phyloP scores from a whole-genome alignment of 2,797 vertebrate genomes.

The Monodelphis domestica region DNA sequence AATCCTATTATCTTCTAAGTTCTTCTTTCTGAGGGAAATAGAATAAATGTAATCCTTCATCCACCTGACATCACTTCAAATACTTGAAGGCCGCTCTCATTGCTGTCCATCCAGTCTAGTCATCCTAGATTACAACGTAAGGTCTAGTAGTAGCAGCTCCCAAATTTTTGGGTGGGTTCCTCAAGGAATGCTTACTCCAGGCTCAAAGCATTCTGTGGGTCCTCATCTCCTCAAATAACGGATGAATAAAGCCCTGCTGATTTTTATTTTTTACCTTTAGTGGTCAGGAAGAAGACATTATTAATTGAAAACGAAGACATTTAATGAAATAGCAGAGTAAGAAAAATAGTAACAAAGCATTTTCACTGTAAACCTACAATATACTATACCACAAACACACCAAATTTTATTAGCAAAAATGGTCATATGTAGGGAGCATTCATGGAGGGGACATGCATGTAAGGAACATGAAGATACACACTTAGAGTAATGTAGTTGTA shows the following conservation, averaged over 20 bases:
- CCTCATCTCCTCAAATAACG: not conserved
- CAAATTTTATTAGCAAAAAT: no score
- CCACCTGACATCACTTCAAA: not conserved
- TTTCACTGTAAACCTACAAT: no score
- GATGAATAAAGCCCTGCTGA: not conserved
- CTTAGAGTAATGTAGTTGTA: no score
- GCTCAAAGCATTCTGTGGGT: not conserved
- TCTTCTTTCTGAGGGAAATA: not conserved
- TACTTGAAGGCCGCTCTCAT: not conserved
- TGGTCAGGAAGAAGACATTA: not conserved
- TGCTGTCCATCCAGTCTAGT: not conserved
- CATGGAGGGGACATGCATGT: no score
- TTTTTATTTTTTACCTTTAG: not conserved
- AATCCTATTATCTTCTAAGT: not conserved
- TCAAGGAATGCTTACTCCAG: not conserved
- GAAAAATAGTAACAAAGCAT: not conserved
- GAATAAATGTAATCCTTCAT: not conserved
- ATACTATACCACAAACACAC: no score
- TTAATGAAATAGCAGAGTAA: not conserved
- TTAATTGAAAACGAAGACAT: not conserved
- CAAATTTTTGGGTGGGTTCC: not conserved
- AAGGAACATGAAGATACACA: no score
- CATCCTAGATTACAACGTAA: not conserved
- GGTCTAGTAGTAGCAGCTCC: not conserved
- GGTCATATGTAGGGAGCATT: no score